A percentile compares a stretch with the other conserved stretches of the same genome.
These are phyloP conservation scores for Andrena cerasifolii DNA, from an alignment of 1,140 invertebrate genomes.

Conservation along the genomic window DNA sequence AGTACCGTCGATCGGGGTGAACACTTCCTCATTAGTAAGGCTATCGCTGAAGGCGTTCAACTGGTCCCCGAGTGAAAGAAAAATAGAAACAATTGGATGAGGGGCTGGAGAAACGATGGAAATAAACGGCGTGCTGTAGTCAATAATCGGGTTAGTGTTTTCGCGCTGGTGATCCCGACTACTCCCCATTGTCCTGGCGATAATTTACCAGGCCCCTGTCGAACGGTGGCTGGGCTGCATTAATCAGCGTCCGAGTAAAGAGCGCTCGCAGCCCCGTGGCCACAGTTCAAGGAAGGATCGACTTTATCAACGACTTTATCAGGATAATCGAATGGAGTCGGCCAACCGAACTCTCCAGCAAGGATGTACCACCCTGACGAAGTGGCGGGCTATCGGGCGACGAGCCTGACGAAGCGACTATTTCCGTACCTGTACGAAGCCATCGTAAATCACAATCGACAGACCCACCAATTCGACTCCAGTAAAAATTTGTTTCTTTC, in stretches of 20 bases:
- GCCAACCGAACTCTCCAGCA: constrained; percentile 25
- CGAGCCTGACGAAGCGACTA: constrained; percentile 66
- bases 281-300: constrained; percentile 32
- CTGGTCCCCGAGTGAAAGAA: neutral
- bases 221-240: constrained; percentile 41
- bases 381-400: constrained; percentile 46
- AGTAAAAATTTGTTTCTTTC: constrained; percentile 62
- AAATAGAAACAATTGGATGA: neutral
- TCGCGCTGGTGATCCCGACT: constrained; percentile 11
- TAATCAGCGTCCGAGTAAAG: constrained; percentile 60
- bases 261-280: neutral
- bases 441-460: constrained; percentile 61
- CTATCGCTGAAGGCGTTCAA: too few species aligned
- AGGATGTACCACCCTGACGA: constrained; percentile 52
- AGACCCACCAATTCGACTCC: constrained; percentile 41
- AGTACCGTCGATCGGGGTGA: too few species aligned
- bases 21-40: too few species aligned
- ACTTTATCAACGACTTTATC: constrained; percentile 68
- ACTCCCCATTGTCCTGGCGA: constrained; percentile 5
- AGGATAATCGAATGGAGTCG: constrained; percentile 66
- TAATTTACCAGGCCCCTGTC: constrained; percentile 31
- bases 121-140: neutral
- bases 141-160: constrained; percentile 46
- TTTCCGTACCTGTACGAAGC: constrained; percentile 51
- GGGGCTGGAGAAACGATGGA: neutral